These are phyloP conservation scores for Caenorhabditis latens DNA, from an alignment of 1,140 invertebrate species.

Conservation along the genomic window DNA sequence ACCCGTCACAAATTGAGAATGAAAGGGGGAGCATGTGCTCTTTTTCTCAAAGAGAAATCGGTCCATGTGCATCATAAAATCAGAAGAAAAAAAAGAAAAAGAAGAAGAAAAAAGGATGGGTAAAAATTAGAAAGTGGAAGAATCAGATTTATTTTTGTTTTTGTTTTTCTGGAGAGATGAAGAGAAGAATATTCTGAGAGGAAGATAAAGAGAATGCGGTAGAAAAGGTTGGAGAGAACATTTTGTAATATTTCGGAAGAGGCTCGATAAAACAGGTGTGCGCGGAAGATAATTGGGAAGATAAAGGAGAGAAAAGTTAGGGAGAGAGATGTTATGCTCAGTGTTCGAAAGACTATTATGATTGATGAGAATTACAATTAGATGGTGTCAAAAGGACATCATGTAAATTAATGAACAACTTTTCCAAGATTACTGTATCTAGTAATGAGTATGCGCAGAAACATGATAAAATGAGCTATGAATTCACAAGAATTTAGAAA, in stretches of 20 bases:
- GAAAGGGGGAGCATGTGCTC: background rate
- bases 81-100: constrained; percentile 13
- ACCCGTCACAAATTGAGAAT: background rate
- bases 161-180: background rate
- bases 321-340: background rate
- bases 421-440: too few relatives aligned
- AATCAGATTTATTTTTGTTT: constrained; percentile 6
- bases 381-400: too few relatives aligned
- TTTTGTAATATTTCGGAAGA: background rate
- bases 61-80: constrained; percentile 23
- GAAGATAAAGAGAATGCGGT: background rate
- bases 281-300: background rate
- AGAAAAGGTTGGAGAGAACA: background rate
- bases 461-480: too few relatives aligned
- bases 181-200: background rate
- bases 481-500: background rate
- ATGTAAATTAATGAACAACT: too few relatives aligned
- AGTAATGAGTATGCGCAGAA: too few relatives aligned
- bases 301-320: background rate
- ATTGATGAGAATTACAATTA: too few relatives aligned
- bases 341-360: too few relatives aligned
- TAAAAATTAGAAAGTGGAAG: constrained; percentile 49
- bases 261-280: background rate
- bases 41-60: too few relatives aligned
- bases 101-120: background rate